Evolutionary conservation across 2,888 invertebrate species (phyloP), one percentile per base, ranked within the genome.

Genomic region (Diarsia rubi): DNA sequence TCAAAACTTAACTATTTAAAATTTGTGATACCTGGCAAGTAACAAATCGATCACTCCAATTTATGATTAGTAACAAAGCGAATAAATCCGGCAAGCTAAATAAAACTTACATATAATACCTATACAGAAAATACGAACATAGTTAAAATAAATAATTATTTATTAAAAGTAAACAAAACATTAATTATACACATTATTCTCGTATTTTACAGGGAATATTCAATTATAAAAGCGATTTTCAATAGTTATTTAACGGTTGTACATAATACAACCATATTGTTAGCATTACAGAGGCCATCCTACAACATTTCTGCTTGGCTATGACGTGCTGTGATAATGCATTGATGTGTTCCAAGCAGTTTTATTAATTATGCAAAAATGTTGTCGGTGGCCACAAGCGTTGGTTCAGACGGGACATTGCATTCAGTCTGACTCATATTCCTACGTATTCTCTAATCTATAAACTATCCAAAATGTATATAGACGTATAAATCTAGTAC

Each of bases 1-100:
- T 78, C 60, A 67, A 71, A 68, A 81, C 79, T 79, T 79, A 82
- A 76, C 68, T 76, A 82, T 78, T 85, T 82, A 84, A 85, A 85
- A 83, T 92, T 92, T 92, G 91, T 92, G 92, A 93, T 92, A 93
- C 92, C 91, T 94, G 95, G 95, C 95, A 95, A 95, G 94, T 91
- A 86, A 85, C 85, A 83, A 85, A 89, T 84, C 72, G 83, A 86
- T 84, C 81, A 83, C 84, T 82, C 78, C 75, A 84, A 85, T 87
- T 65, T 83, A 57, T 70, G 64, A 85, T 88, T 88, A 84, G 84
- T 88, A 85, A 88, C 81, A 80, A 94, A 93, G 91, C 92, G 88
- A 91, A 91, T 85, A 82, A 86, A 88, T 88, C 91, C 90, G 95
- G 95, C 95, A 95, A 95, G 95, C 92, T 90, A 91, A 90, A 89